These are phyloP conservation scores for Vanacampus margaritifer DNA, from an alignment of 2,113 vertebrate genomes.

Conservation along the genomic window DNA sequence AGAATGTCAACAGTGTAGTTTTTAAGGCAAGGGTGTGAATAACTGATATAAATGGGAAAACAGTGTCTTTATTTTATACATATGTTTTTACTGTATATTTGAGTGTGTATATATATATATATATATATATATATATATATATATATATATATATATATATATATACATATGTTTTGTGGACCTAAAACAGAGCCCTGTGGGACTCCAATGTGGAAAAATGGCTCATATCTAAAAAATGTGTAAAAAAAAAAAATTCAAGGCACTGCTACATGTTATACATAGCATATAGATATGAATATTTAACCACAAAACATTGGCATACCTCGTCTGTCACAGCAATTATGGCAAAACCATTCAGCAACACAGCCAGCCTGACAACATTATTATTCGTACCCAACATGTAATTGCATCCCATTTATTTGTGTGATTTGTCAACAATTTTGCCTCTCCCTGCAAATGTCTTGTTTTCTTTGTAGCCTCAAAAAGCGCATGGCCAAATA, in stretches of 20 bases:
- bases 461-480: too few species aligned
- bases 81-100: too few species aligned
- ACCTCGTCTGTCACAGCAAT: neutral
- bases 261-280: neutral
- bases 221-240: neutral
- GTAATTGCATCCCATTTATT: neutral
- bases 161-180: neutral
- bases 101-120: too few species aligned
- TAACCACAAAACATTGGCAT: neutral
- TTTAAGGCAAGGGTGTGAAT: neutral
- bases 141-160: too few species aligned
- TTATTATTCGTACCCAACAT: neutral
- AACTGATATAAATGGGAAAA: neutral
- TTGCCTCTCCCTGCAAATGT: too few species aligned
- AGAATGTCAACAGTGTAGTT: neutral
- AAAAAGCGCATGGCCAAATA: neutral
- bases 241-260: neutral
- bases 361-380: neutral
- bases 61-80: neutral
- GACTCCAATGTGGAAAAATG: neutral
- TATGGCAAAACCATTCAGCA: neutral
- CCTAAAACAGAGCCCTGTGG: neutral
- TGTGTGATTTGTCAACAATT: neutral
- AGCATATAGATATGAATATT: neutral
- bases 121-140: too few species aligned